phyloP scores from a whole-genome alignment of 2,113 vertebrate genomes.

The Pygathrix nemaeus region DNA sequence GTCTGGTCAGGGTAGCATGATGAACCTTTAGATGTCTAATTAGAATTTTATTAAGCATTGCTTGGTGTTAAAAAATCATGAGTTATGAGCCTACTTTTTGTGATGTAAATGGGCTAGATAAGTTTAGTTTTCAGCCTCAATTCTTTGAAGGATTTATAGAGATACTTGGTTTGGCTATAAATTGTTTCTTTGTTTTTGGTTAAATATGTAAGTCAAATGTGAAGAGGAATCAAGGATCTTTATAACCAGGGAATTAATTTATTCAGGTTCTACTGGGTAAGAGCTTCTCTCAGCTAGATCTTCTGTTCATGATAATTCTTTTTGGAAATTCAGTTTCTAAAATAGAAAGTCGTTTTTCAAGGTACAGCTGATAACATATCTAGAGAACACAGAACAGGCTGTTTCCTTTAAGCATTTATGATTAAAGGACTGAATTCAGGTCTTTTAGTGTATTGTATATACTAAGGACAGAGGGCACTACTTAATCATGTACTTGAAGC shows the following conservation, averaged over 20 bases:
- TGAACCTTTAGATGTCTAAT: background rate
- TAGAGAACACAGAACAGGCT: slow-evolving; percentile 19
- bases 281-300: slow-evolving; percentile 24
- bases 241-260: slow-evolving; percentile 53
- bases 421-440: slow-evolving; percentile 49
- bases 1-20: background rate
- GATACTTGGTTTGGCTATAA: slow-evolving; percentile 11
- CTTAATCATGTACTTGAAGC: slow-evolving; percentile 56
- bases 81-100: background rate
- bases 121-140: slow-evolving; percentile 21
- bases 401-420: slow-evolving; percentile 57
- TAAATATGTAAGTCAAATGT: slow-evolving; percentile 21
- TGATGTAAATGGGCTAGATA: background rate
- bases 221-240: slow-evolving; percentile 13
- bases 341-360: slow-evolving; percentile 53
- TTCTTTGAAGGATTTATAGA: slow-evolving; percentile 28
- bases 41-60: background rate
- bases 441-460: slow-evolving; percentile 51
- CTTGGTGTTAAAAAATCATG: background rate
- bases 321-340: slow-evolving; percentile 50
- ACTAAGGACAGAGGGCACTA: slow-evolving; percentile 18
- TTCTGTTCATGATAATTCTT: slow-evolving; percentile 33
- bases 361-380: background rate
- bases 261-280: slow-evolving; percentile 37
- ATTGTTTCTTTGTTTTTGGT: slow-evolving; percentile 57